Evolutionary conservation across 92 coral and sea anemone genomes (phyloP), one percentile per base, ranked within the genome.

Genomic region (Phenganax subtilis): DNA sequence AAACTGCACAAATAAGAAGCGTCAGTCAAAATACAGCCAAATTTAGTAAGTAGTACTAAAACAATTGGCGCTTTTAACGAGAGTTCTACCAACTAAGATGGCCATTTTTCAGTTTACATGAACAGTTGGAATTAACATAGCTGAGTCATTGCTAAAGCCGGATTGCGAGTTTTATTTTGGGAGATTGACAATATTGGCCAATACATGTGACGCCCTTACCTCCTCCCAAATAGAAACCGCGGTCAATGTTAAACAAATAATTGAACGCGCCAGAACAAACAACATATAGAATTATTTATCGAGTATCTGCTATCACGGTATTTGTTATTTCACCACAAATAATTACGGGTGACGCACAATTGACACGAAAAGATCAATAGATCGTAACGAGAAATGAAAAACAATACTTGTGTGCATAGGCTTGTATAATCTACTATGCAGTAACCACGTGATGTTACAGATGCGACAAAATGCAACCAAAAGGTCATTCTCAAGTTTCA

Each of bases 291-390:
- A 76, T 12, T 76, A 67, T 76, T 57, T 37, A 58, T 37, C 68
- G 30, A 37, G 47, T 5, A 37, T 5, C 47, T 37, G 5, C 47
- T 37, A 37, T 37, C 47, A 56, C 54, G 27, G 64, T 0, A 29
- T 76, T 58, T 67, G 68, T 58, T 76, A 57, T 76, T 76, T 76
- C 54, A n/a, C 54, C 67, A 76, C 56, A 28, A 57, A 76, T 57
- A 76, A 57, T 29, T 53, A 76, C 25, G 54, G 10, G 57, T 54
- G 79, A 74, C 79, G 63, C 28, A 44, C 8, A 11, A 6, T 27
- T 52, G 51, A 25, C 74, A 17, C 47, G 12, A 30, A 30, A 3
- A 20, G 47, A 15, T 66, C 72, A 66, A 66, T 20, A 51, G 8
- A 20, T 66, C 7, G 28, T 3, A 66, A 66, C 25, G 72, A 66